Evolutionary conservation across 2,888 invertebrate genomes (phyloP), one percentile per base, ranked within the genome.

Genomic region (Andricus quercusramuli): DNA sequence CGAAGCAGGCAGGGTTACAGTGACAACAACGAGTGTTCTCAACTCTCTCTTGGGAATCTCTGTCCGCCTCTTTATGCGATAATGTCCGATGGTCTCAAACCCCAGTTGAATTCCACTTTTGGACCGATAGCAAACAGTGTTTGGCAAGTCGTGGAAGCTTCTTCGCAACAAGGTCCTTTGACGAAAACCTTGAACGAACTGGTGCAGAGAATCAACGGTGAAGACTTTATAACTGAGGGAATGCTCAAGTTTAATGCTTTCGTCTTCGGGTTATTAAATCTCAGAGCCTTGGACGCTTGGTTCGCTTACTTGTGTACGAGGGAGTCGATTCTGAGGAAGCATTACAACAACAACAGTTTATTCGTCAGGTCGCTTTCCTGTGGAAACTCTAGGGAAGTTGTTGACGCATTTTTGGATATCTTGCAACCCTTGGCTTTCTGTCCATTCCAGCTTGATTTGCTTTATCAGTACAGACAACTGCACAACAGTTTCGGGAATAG

Each of bases 271-370:
- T 94, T 98, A 82, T 94, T 98, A 79, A 98, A 98, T 93, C 95
- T 97, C 79, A 95, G 96, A 85, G 96, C 97, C n/a, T 94, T 98
- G 86, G 98, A 98, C 89, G 97, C 97, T 51, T 98, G 98, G 98
- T 95, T 97, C 85, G 96, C 97, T 80, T 98, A 97, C 91, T 94
- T 98, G 78, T 95, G 97, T 85, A 97, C 97, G 20, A 95, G 98
- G 85, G 98, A 98, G 91, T 96, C 96, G 25, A 95, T 97, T 25
- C 93, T 98, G 77, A 95, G 95, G 65, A 97, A 96, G 89, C 97
- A 98, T 91, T 98, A 98, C 93, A 95, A 94, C 6, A 94, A 95
- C 13, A 96, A 96, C 88, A 96, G 97, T 74, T 94, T 98, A 83
- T 94, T 98, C 86, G 93, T 95, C 56, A 93, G 95, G 84, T 94